Percentiles rank a stretch among this genome's conserved stretches.
Evolutionary conservation across 2,888 invertebrate genomes (phyloP).

Genomic region (Yponomeuta plumbellus): DNA sequence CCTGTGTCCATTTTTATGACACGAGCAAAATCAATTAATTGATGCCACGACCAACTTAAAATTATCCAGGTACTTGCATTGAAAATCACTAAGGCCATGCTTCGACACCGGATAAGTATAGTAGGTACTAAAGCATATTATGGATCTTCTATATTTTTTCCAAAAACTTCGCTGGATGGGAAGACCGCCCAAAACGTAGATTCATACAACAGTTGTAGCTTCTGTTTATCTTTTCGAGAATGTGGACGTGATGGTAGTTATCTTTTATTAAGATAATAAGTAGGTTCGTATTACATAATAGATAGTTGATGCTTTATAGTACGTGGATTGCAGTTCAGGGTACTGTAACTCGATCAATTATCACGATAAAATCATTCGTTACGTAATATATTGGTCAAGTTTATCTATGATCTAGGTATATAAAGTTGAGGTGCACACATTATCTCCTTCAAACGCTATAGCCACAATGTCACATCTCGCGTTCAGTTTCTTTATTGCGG

Average conservation of each 20-base stretch:
- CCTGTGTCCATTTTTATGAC: slow-evolving; percentile 55
- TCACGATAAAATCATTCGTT: not conserved
- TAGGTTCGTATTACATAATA: slow-evolving; percentile 6
- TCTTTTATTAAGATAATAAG: not conserved
- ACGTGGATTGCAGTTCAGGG: not conserved
- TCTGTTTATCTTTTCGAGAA: not conserved
- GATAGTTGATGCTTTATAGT: not conserved
- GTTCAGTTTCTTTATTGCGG: not conserved
- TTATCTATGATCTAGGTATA: slow-evolving; percentile 2
- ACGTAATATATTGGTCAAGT: not conserved
- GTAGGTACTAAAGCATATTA: too few relatives aligned
- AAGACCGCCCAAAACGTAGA: too few relatives aligned
- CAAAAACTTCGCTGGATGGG: too few relatives aligned
- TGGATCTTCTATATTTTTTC: too few relatives aligned
- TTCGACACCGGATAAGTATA: too few relatives aligned
- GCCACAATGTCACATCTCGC: not conserved
- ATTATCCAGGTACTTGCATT: not conserved
- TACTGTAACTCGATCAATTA: not conserved
- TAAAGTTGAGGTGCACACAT: not conserved
- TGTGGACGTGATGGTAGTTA: not conserved
- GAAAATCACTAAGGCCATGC: slow-evolving; percentile 8
- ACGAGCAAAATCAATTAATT: not conserved
- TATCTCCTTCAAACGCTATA: not conserved
- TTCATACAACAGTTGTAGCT: too few relatives aligned
- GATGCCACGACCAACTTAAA: not conserved